Evolutionary conservation across 1,140 invertebrate genomes (phyloP).

Genomic region (Drosophila prosaltans): DNA sequence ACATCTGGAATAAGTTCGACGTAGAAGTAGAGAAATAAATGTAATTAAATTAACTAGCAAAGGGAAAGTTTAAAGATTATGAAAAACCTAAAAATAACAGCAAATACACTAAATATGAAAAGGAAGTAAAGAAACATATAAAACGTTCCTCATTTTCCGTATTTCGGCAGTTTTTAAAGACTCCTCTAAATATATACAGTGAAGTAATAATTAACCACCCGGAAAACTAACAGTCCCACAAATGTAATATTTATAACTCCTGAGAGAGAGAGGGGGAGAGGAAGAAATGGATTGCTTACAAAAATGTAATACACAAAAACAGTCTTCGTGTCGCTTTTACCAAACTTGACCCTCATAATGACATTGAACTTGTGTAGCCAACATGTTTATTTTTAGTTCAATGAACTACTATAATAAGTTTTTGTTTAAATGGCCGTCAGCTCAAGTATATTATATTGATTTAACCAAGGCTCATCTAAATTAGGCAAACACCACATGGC

Average conservation of each 20-base stretch:
- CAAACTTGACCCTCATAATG: not conserved
- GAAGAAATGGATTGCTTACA: not conserved
- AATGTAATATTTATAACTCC: too few species aligned
- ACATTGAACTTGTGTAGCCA: not conserved
- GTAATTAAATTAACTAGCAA: not conserved
- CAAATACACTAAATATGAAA: too few species aligned
- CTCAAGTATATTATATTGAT: conserved; percentile 22
- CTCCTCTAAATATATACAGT: too few species aligned
- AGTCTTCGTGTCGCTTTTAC: not conserved
- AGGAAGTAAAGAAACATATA: too few species aligned
- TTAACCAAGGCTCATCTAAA: conserved; percentile 19
- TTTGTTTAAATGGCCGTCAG: conserved; percentile 26
- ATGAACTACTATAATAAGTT: not conserved
- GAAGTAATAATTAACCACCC: too few species aligned
- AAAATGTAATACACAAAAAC: not conserved
- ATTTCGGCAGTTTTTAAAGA: too few species aligned
- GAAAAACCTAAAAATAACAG: not conserved
- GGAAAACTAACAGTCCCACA: too few species aligned
- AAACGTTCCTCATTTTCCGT: too few species aligned
- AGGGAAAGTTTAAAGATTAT: not conserved
- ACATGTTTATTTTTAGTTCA: not conserved
- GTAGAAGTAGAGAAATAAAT: not conserved
- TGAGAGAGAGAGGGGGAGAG: too few species aligned
- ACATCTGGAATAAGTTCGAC: too few species aligned
- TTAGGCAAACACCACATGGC: conserved; percentile 11